Evolutionary conservation across 1,140 invertebrate genomes (phyloP).

Genomic region (Caenorhabditis remanei): DNA sequence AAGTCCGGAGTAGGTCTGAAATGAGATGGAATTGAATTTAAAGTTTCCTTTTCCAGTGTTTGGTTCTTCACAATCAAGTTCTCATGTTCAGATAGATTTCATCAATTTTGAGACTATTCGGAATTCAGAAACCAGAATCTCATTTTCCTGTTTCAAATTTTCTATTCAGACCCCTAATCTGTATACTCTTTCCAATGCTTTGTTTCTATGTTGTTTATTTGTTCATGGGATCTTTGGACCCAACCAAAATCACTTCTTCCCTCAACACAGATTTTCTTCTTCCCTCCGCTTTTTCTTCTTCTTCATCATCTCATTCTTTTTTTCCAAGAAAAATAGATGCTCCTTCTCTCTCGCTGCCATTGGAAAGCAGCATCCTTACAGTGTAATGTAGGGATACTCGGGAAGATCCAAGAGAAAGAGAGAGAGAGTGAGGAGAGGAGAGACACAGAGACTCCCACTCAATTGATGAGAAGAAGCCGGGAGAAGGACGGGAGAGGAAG

Average conservation of each 20-base stretch:
- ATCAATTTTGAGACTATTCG: neutral
- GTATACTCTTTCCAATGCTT: too few species aligned
- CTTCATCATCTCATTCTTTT: slow-evolving; percentile 7
- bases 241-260: too few species aligned
- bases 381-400: neutral
- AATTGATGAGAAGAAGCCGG: slow-evolving; percentile 22
- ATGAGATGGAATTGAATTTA: slow-evolving; percentile 24
- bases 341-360: slow-evolving; percentile 19
- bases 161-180: neutral
- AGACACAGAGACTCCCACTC: slow-evolving; percentile 41
- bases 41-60: too few species aligned
- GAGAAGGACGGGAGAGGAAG: neutral
- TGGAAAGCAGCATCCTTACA: neutral
- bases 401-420: neutral
- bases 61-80: neutral
- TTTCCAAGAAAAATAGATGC: slow-evolving; percentile 21
- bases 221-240: too few species aligned
- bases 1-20: slow-evolving; percentile 97
- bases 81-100: neutral
- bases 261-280: too few species aligned
- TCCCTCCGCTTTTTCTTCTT: neutral
- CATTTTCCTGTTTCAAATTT: too few species aligned
- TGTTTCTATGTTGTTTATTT: too few species aligned
- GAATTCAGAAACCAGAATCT: too few species aligned
- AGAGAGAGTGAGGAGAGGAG: neutral